Evolutionary conservation across 2,888 invertebrate species (phyloP), one percentile per base, ranked within the genome.

Genomic region (Idaea biselata): DNA sequence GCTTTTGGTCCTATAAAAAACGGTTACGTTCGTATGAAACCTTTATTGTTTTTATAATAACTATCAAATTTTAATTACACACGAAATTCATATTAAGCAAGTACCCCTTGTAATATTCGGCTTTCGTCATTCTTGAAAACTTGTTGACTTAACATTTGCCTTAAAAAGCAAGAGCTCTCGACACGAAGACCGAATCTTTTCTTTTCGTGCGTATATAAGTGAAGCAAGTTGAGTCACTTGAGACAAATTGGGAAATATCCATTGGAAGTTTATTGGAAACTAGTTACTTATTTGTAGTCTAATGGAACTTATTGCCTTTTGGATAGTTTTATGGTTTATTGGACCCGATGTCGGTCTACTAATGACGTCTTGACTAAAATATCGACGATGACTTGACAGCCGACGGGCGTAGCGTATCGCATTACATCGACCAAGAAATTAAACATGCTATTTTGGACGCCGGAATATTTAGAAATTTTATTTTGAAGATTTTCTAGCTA

Each of bases 131-230:
- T 78, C 71, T 78, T 73, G 77, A 81, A 82, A 86, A 86, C 84
- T 82, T 83, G 88, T 87, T 85, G 80, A 75, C 78, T 87, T 87
- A 87, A 87, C 84, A 87, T 89, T 88, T 85, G 79, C 86, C 84
- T 70, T 86, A 85, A 84, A 82, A 80, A 83, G 81, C 73, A 73
- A 79, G 75, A 71, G 72, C 75, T 76, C 78, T 82, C 72, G 68
- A 79, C 70, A 76, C 64, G 71, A 77, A 73, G 67, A 67, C 71
- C 70, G 73, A 75, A 70, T 75, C 75, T 79, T 77, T 77, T 77
- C 74, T 70, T 80, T 83, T 81, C 68, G 68, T 81, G 83, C 44
- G 44, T 83, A 82, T 78, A 84, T 86, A 81, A 76, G 75, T 73
- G 71, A 74, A 63, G 68, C 70, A 61, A 63, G 68, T 75, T 82